These are phyloP conservation scores for Phyllopteryx taeniolatus DNA, from an alignment of 2,113 vertebrate genomes.

Conservation along the genomic window DNA sequence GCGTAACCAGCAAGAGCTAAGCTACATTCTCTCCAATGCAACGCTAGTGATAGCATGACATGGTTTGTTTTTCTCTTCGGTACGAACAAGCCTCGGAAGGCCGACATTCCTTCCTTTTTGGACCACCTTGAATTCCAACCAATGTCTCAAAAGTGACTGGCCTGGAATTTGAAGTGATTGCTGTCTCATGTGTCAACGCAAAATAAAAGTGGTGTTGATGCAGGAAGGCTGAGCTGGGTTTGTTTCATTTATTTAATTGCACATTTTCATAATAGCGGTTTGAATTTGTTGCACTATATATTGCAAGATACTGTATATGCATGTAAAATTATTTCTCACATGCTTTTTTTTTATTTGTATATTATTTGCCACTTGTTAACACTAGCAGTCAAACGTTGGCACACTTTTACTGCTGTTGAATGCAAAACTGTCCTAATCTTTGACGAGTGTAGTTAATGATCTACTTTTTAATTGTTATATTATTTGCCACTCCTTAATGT, in stretches of 20 bases:
- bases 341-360: no score
- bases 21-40: neutral
- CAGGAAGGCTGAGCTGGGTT: neutral
- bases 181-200: neutral
- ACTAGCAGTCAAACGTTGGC: no score
- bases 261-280: neutral
- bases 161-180: neutral
- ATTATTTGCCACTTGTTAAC: no score
- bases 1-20: constrained; percentile 9
- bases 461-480: no score
- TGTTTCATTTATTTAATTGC: neutral
- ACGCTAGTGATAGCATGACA: constrained; percentile 7
- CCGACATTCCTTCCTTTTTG: neutral
- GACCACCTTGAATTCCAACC: neutral
- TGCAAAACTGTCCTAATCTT: no score
- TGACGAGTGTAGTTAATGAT: no score
- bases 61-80: neutral
- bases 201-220: constrained; percentile 4
- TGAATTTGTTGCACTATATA: neutral
- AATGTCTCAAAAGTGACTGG: neutral
- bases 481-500: no score
- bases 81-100: constrained; percentile 3
- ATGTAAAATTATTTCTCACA: no score
- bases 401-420: no score
- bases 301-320: no score